These are phyloP conservation scores for Brachionus sp. DNA, from an alignment of 1,140 invertebrate species.

Conservation along the genomic window DNA sequence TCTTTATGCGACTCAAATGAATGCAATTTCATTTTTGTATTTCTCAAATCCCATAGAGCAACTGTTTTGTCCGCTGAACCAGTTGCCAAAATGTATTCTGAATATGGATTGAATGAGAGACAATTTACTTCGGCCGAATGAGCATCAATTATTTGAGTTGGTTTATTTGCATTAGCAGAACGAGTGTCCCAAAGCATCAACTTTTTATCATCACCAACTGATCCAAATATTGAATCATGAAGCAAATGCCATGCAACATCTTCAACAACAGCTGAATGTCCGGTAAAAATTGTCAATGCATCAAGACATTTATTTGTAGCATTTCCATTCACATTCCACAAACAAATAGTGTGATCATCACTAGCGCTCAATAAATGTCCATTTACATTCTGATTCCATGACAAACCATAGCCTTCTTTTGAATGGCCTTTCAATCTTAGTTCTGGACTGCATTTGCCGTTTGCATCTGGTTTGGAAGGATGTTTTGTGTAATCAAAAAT, in stretches of 20 bases:
- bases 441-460: conserved; percentile 77
- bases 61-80: conserved; percentile 92
- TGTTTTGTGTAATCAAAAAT: conserved; percentile 99
- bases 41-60: conserved; percentile 94
- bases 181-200: conserved; percentile 99
- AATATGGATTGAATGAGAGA: conserved; percentile 98
- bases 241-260: conserved; percentile 98
- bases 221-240: conserved; percentile 96
- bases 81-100: conserved; percentile 96
- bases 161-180: conserved; percentile 89
- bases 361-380: conserved; percentile 93
- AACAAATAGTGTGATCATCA: conserved; percentile 97
- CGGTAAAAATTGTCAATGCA: conserved; percentile 82
- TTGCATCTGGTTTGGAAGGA: conserved; percentile 48
- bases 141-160: conserved; percentile 95
- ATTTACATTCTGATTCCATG: conserved; percentile 98
- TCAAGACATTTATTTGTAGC: conserved; percentile 90
- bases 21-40: conserved; percentile 94
- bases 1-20: conserved; percentile 99
- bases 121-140: conserved; percentile 99
- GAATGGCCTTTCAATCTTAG: conserved; percentile 85
- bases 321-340: conserved; percentile 97
- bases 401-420: conserved; percentile 92
- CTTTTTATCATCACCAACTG: conserved; percentile 98
- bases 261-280: conserved; percentile 97